Evolutionary conservation across 2,888 invertebrate genomes (phyloP), one percentile per base, ranked within the genome.

Genomic region (Pachymerium ferrugineum): DNA sequence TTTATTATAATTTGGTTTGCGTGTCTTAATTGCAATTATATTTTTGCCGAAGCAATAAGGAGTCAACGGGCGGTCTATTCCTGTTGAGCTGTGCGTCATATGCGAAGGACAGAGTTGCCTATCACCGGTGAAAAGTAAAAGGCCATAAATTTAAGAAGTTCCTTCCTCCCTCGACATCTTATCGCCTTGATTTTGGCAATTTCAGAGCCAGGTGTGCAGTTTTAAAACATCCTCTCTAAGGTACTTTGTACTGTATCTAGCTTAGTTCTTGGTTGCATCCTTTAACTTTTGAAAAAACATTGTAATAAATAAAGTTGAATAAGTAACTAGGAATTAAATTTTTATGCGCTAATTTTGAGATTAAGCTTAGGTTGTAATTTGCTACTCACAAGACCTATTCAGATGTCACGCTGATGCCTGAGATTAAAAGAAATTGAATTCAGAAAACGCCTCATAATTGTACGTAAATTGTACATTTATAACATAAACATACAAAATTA

Each of bases 11-110:
- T 28, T 62, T 62, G 62, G 62, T 62, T 62, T 62, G 62, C 62
- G 62, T 62, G 62, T 62, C 62, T 62, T 62, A 62, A 62, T 62
- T 62, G 62, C 62, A 28, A 62, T 62, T n/a, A n/a, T n/a, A n/a
- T n/a, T n/a, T n/a, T 22, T 22, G 62, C 62, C 62, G 28, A 62
- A 62, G 62, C 62, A 62, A 62, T 62, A 62, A 62, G 62, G 62
- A 28, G 62, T 10, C 62, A 28, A 28, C 62, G 10, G 62, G 62
- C 5, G 62, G 62, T 62, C 28, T 62, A 62, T 62, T 25, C 28
- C 62, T 62, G 62, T 5, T 1, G 28, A 62, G 62, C 12, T 14
- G 28, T 28, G 28, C 62, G 62, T 28, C 25, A 25, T 62, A 62
- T 28, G 62, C 10, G 62, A 62, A 2, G 62, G 62, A 62, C 62